Base-by-base conservation (phyloP, 2,797 vertebrate genomes). In the Neomorphus geoffroyi region DNA sequence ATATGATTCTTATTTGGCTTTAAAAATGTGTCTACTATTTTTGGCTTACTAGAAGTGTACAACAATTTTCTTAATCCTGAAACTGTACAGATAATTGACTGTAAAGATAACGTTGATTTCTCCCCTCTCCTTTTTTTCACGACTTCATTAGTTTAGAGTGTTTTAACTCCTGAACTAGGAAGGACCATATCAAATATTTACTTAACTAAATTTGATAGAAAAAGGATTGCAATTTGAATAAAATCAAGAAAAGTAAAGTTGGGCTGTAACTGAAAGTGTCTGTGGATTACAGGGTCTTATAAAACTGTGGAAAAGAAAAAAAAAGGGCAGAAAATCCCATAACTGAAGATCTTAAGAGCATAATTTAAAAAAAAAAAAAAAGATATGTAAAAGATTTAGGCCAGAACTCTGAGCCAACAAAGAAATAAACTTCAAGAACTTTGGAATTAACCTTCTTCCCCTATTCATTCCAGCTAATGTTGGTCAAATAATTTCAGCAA, bases 11-110 rank as follows among this genome's bases (percentile, higher is more conserved):
- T 88, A 73, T 83, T 92, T 78, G 46, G 72, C 18, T 93, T 88
- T 54, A 91, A 96, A 96, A 89, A 67, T 41, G 12, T 54, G 18
- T 61, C 89, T 95, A 88, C 75, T 86, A 39, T 91, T 94, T 70
- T 85, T 80, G 86, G 67, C 33, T 54, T 75, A 78, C 19, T 28
- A 61, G 37, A 93, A 78, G n/a, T 3, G 3, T 65, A 75, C 32
- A 83, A 37, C 65, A 85, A 78, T 62, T 92, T 89, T 92, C 41
- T 71, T 93, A 94, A 92, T 45, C 54, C 27, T 88, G 53, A 92
- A 91, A 87, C 41, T 83, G 19, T 82, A 93, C 74, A 84, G 62
- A 74, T 45, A 92, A 88, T 92, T 13, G 33, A 87, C 81, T 80
- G 30, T 35, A 79, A 84, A 78, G 43, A 51, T 39, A 67, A 85